Evolutionary conservation across 2,797 vertebrate genomes (phyloP).

Genomic region (Lacerta viridis): DNA sequence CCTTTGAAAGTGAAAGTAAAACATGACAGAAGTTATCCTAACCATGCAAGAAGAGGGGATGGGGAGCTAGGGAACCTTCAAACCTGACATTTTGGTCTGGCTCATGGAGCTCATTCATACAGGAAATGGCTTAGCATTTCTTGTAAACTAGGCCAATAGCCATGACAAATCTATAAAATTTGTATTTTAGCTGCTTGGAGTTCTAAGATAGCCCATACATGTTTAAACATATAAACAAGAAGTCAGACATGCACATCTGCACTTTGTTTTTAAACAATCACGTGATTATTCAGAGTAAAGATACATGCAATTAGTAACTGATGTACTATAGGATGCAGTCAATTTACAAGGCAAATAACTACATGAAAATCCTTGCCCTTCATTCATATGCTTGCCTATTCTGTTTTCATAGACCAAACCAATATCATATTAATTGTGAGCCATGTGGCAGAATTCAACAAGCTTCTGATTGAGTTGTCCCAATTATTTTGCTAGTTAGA

Average conservation of each 20-base stretch:
- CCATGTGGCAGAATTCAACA: slow-evolving; percentile 22
- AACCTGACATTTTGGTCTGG: no score
- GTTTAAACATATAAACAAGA: neutral
- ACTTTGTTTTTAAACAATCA: neutral
- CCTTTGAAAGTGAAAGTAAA: no score
- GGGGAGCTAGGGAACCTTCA: no score
- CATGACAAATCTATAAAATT: neutral
- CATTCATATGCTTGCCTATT: slow-evolving; percentile 30
- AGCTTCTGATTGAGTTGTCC: neutral
- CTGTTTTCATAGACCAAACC: slow-evolving; percentile 27
- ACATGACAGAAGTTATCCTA: no score
- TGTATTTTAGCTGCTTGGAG: neutral
- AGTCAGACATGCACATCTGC: neutral
- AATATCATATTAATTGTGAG: neutral
- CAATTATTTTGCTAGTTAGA: slow-evolving; percentile 42
- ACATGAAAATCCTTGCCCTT: neutral
- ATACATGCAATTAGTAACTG: slow-evolving; percentile 15
- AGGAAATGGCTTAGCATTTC: no score
- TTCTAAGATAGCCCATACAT: neutral
- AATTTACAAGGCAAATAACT: slow-evolving; percentile 24
- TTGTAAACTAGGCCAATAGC: no score
- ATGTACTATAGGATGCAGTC: slow-evolving; percentile 32
- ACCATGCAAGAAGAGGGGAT: no score
- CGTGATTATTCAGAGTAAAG: slow-evolving; percentile 27
- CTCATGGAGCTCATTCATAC: no score